Evolutionary conservation across 1,140 invertebrate species (phyloP).

Genomic region (Dolichoris vasculosae): DNA sequence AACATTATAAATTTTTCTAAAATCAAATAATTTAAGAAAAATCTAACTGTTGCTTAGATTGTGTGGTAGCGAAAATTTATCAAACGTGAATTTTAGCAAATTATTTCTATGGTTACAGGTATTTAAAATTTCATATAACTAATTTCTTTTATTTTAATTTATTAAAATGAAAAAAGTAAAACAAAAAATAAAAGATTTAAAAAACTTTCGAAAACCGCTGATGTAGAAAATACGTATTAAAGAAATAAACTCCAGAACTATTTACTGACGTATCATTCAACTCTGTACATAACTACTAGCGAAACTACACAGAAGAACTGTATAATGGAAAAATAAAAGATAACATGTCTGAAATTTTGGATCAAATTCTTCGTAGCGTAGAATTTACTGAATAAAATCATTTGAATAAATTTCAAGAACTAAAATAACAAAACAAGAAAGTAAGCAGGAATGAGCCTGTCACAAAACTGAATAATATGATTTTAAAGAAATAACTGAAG

Average conservation of each 20-base stretch:
- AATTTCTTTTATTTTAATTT: not conserved
- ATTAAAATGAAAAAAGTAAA: not conserved
- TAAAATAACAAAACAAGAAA: conserved; percentile 7
- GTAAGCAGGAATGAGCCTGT: not conserved
- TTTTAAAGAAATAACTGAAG: not conserved
- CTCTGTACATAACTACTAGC: no score
- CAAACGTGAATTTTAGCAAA: no score
- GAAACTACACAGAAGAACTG: not conserved
- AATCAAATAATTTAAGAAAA: no score
- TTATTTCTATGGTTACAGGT: no score
- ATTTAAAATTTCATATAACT: no score
- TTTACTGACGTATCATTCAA: not conserved
- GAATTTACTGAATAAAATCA: not conserved
- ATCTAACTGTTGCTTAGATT: no score
- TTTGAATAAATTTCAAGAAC: not conserved
- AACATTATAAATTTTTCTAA: no score
- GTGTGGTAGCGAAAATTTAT: no score
- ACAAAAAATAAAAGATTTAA: not conserved
- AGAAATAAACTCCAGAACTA: not conserved
- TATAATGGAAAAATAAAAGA: conserved; percentile 8
- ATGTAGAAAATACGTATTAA: not conserved
- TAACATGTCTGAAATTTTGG: not conserved
- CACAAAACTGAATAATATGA: not conserved
- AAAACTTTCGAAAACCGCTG: not conserved
- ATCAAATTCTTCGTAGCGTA: not conserved